phyloP scores from a whole-genome alignment of 2,113 vertebrate genomes.

The Xiphophorus couchianus region DNA sequence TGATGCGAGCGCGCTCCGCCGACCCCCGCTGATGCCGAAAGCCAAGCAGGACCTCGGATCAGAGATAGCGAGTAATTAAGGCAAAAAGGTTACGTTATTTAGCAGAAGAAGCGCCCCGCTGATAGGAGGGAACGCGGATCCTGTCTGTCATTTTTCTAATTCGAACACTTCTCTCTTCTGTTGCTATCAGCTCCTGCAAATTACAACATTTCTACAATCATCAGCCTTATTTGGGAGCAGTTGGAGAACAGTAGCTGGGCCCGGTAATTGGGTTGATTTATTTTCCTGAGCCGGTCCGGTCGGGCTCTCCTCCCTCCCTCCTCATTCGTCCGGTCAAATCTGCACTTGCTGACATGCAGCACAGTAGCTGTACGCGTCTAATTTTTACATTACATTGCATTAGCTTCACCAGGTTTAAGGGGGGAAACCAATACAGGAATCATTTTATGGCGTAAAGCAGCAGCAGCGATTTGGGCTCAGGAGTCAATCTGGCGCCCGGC shows the following conservation, averaged over 20 bases:
- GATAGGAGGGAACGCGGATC: conserved; percentile 53
- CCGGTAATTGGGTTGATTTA: conserved; percentile 65
- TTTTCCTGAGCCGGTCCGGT: conserved; percentile 30
- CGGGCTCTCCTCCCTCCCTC: neutral
- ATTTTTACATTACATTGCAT: conserved; percentile 77
- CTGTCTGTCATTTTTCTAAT: conserved; percentile 63
- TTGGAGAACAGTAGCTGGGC: conserved; percentile 53
- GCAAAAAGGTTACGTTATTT: conserved; percentile 63
- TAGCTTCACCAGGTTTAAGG: conserved; percentile 72
- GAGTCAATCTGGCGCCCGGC: conserved; percentile 77
- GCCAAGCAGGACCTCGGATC: conserved; percentile 56
- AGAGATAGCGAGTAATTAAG: conserved; percentile 70
- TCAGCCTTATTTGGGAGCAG: conserved; percentile 38
- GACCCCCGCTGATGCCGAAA: conserved; percentile 25
- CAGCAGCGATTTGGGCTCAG: conserved; percentile 79
- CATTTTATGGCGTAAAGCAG: conserved; percentile 78
- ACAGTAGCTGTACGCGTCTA: conserved; percentile 56
- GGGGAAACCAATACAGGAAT: conserved; percentile 78
- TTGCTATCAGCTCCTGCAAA: conserved; percentile 57
- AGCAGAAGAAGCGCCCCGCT: conserved; percentile 14
- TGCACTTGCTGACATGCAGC: conserved; percentile 65
- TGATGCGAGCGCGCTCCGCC: conserved; percentile 22
- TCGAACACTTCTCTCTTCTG: conserved; percentile 52
- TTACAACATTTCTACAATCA: conserved; percentile 67
- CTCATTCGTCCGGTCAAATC: conserved; percentile 44